phyloP scores from a whole-genome alignment of 2,113 vertebrate species.

The Mohoua ochrocephala region DNA sequence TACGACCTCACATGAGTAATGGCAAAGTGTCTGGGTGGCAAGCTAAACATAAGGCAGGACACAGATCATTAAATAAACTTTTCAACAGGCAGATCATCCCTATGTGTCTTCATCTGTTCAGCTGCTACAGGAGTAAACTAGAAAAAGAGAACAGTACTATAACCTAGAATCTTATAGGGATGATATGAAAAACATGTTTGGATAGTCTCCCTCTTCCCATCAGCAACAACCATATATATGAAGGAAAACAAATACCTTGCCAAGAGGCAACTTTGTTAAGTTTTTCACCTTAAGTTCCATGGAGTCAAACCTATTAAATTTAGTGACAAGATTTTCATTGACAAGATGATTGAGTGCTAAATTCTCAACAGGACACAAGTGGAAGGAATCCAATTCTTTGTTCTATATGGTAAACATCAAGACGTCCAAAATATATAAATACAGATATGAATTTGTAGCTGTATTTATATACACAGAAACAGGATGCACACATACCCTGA shows the following conservation, averaged over 20 bases:
- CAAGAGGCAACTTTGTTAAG: neutral
- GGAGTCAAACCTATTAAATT: neutral
- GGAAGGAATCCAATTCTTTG: neutral
- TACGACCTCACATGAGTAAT: neutral
- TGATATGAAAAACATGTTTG: neutral
- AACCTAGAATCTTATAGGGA: neutral
- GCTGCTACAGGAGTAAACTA: neutral
- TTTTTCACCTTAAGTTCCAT: neutral
- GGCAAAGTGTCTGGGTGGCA: neutral
- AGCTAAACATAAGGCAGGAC: neutral
- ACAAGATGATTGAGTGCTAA: neutral
- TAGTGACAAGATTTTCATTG: neutral
- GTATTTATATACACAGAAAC: neutral
- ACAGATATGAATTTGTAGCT: neutral
- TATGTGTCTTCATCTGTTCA: neutral
- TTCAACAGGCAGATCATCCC: neutral
- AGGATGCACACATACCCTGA: neutral
- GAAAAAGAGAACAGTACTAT: neutral
- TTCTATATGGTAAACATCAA: neutral
- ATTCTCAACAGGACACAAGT: slow-evolving; percentile 9
- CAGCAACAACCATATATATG: neutral
- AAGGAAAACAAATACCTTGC: neutral
- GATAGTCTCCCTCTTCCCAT: neutral
- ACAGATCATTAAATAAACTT: neutral
- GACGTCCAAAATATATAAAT: neutral